These are phyloP conservation scores for Pegea sp. DNA, from an alignment of 23 tunicate species.

Conservation along the genomic window DNA sequence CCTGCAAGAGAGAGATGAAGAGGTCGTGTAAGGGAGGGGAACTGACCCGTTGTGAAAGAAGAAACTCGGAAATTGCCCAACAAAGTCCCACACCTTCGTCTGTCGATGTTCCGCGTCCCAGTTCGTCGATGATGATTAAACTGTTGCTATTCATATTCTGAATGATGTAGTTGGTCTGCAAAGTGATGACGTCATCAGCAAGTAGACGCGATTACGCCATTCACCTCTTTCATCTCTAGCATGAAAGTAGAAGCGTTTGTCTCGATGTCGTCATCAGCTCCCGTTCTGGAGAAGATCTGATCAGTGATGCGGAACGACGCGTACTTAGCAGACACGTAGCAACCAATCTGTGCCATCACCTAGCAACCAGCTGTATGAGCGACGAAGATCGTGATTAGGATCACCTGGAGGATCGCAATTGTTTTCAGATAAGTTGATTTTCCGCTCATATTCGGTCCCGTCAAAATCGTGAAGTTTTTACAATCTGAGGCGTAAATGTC, in stretches of 20 bases:
- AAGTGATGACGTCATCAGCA: background rate
- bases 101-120: conserved; percentile 71
- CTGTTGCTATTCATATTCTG: conserved; percentile 45
- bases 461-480: conserved; percentile 43
- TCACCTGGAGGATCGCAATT: conserved; percentile 47
- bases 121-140: conserved; percentile 60
- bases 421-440: conserved; percentile 70
- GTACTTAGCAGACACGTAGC: conserved; percentile 65
- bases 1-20: no score
- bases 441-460: conserved; percentile 89
- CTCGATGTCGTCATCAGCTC: conserved; percentile 71
- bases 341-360: conserved; percentile 87
- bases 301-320: conserved; percentile 64
- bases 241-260: conserved; percentile 71
- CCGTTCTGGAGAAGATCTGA: conserved; percentile 71
- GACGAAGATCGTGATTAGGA: background rate
- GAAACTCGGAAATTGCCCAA: conserved; percentile 72
- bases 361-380: conserved; percentile 1
- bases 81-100: conserved; percentile 83
- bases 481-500: conserved; percentile 57
- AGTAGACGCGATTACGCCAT: no score
- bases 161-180: conserved; percentile 69
- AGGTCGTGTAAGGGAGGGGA: no score
- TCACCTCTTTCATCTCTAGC: conserved; percentile 71
- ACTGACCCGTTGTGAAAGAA: conserved; percentile 37